phyloP scores from a whole-genome alignment of 2,888 invertebrate genomes.

The Cheilosia impressa region DNA sequence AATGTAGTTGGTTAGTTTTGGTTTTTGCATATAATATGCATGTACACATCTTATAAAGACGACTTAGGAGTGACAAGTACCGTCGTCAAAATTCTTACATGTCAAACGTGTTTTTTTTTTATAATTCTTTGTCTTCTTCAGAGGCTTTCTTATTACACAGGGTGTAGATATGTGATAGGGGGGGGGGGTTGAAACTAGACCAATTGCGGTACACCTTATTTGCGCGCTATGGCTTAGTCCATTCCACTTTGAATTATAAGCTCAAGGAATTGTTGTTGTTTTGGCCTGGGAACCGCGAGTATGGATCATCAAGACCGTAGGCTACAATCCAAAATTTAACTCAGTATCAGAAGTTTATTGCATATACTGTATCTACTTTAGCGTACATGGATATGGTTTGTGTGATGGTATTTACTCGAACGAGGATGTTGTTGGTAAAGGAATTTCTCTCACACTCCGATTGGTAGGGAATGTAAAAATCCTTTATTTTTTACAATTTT shows the following conservation, averaged over 20 bases:
- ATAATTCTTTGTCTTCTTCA: not conserved
- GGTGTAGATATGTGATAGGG: conserved; percentile 3
- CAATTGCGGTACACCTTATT: conserved; percentile 57
- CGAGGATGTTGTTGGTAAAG: conserved; percentile 26
- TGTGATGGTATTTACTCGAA: not conserved
- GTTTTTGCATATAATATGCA: conserved; percentile 54
- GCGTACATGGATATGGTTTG: not conserved
- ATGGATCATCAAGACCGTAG: conserved; percentile 1
- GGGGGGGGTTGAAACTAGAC: conserved; percentile 63
- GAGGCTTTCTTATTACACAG: not conserved
- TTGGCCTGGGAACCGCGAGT: conserved; percentile 7
- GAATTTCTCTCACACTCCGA: conserved; percentile 48
- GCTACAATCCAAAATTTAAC: conserved; percentile 38
- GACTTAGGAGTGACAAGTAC: conserved; percentile 69
- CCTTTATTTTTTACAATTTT: conserved; percentile 12
- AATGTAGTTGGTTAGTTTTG: conserved; percentile 21
- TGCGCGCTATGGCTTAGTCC: conserved; percentile 6
- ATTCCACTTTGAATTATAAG: conserved; percentile 52
- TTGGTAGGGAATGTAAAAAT: conserved; percentile 12
- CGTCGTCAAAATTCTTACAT: conserved; percentile 65
- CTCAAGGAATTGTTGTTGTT: conserved; percentile 14
- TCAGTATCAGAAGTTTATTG: conserved; percentile 32
- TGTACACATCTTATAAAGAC: conserved; percentile 61
- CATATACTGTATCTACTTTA: conserved; percentile 4
- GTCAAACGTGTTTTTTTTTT: conserved; percentile 50